Evolutionary conservation across 2,797 vertebrate genomes (phyloP).

Genomic region (Girardinus metallicus): DNA sequence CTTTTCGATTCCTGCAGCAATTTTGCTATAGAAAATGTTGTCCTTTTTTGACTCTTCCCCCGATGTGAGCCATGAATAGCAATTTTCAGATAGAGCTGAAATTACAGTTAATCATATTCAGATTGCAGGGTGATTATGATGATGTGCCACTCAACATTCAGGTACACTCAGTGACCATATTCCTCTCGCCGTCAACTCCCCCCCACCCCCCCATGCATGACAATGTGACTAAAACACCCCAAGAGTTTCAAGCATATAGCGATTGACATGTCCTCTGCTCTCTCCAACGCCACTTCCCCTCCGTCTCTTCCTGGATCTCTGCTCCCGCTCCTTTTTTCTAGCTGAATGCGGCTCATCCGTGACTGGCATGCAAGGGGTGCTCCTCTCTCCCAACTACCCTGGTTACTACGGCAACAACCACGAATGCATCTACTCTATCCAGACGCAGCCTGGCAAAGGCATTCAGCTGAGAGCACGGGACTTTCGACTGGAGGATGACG

Average conservation of each 20-base stretch:
- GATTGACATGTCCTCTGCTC: slow-evolving; percentile 75
- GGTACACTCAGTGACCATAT: slow-evolving; percentile 45
- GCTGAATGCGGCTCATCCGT: slow-evolving; percentile 98
- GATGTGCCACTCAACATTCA: slow-evolving; percentile 57
- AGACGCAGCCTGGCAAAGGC: slow-evolving; percentile 97
- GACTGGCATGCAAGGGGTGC: slow-evolving; percentile 94
- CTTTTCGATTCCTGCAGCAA: slow-evolving; percentile 38
- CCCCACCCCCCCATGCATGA: slow-evolving; percentile 47
- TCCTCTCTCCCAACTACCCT: slow-evolving; percentile 98
- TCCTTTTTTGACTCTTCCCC: slow-evolving; percentile 3
- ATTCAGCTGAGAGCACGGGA: slow-evolving; percentile 93
- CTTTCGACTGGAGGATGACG: slow-evolving; percentile 91
- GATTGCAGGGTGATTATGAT: slow-evolving; percentile 64
- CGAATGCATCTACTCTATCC: slow-evolving; percentile 99
- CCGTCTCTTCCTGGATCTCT: slow-evolving; percentile 32
- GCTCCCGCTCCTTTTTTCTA: slow-evolving; percentile 71
- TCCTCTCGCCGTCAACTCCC: slow-evolving; percentile 32
- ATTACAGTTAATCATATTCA: slow-evolving; percentile 65
- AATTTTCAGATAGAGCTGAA: slow-evolving; percentile 57
- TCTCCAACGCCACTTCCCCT: slow-evolving; percentile 48
- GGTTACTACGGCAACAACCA: slow-evolving; percentile 96
- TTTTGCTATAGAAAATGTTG: slow-evolving; percentile 29
- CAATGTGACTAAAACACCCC: slow-evolving; percentile 53
- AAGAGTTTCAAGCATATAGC: slow-evolving; percentile 74
- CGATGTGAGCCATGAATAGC: slow-evolving; percentile 39